These are phyloP conservation scores for Poeciliopsis turneri DNA, from an alignment of 2,797 vertebrate species.

Conservation along the genomic window DNA sequence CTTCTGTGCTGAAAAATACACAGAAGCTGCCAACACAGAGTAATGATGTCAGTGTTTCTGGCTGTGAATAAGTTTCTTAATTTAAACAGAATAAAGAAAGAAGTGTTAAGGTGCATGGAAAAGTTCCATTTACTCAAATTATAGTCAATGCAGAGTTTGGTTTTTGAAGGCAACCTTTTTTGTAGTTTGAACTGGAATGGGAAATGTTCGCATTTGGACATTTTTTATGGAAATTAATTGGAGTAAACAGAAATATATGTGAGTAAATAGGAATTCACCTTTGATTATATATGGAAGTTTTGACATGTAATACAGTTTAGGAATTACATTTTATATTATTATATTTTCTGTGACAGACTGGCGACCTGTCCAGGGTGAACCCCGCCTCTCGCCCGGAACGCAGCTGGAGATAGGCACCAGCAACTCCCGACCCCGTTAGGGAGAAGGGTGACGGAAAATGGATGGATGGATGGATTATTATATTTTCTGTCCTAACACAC, in stretches of 20 bases:
- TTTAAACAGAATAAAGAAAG: constrained; percentile 4
- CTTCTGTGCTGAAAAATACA: constrained; percentile 42
- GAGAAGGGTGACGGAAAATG: too few species aligned
- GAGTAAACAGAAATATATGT: background rate
- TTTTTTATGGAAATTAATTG: background rate
- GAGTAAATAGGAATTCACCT: background rate
- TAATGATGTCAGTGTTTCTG: constrained; percentile 40
- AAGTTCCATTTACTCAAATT: background rate
- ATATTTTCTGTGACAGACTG: background rate
- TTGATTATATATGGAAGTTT: background rate
- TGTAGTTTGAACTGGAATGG: background rate
- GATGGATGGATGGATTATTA: too few species aligned
- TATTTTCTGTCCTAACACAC: background rate
- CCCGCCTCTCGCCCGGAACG: too few species aligned
- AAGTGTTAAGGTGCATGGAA: constrained; percentile 3
- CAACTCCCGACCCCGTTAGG: too few species aligned
- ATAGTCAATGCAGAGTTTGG: background rate
- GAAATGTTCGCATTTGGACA: background rate
- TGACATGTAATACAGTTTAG: background rate
- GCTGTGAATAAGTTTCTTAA: constrained; percentile 30
- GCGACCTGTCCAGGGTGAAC: too few species aligned
- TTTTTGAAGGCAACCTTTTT: background rate
- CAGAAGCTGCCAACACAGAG: constrained; percentile 31
- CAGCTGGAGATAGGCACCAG: too few species aligned
- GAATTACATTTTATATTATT: background rate